phyloP scores from a whole-genome alignment of 53 echinoderm and acorn worm genomes.

The Mesocentrotus franciscanus region DNA sequence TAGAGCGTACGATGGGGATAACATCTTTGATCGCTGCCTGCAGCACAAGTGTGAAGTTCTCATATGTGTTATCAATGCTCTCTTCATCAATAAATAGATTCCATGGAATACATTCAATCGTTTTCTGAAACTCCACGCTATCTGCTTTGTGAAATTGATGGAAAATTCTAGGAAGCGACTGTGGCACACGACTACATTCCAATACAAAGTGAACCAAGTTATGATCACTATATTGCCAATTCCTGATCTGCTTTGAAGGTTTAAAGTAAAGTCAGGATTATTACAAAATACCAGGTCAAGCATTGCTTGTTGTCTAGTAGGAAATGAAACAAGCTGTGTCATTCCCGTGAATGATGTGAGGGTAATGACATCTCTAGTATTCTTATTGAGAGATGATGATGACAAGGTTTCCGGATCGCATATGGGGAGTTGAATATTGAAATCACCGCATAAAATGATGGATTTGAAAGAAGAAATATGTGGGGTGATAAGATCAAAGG shows the following conservation, averaged over 20 bases:
- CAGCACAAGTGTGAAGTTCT: neutral
- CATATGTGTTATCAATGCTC: neutral
- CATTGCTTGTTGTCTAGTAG: constrained; percentile 12
- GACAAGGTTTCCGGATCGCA: neutral
- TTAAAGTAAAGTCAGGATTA: neutral
- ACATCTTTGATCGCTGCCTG: neutral
- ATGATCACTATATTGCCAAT: neutral
- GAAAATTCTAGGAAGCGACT: no score
- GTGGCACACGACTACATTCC: no score
- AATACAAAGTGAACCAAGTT: neutral
- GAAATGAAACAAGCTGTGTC: neutral
- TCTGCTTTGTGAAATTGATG: neutral
- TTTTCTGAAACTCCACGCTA: neutral
- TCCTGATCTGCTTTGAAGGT: neutral
- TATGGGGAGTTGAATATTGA: neutral
- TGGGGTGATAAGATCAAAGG: neutral
- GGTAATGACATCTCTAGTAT: neutral
- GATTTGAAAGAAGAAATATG: neutral
- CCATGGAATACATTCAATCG: no score
- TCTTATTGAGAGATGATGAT: neutral
- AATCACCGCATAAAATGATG: neutral
- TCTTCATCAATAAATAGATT: no score
- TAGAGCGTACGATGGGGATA: neutral
- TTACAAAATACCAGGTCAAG: neutral
- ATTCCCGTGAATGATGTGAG: neutral